Evolutionary conservation across 2,888 invertebrate genomes (phyloP), one percentile per base, ranked within the genome.

Genomic region (Gastracanthus pulcherrimus): DNA sequence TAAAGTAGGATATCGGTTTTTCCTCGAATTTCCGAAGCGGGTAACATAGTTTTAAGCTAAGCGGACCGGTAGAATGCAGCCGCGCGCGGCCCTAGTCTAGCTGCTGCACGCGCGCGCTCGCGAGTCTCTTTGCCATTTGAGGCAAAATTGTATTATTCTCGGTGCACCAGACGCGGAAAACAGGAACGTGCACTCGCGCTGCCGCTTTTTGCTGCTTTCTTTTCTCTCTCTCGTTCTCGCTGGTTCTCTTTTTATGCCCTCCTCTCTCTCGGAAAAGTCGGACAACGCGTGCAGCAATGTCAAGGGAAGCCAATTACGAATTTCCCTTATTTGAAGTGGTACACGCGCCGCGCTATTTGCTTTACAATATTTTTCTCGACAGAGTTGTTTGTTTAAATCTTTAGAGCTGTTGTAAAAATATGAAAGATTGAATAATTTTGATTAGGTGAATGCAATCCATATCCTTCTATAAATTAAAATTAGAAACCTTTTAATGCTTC

Each of bases 101-200:
- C 23, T n/a, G n/a, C n/a, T n/a, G n/a, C n/a, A n/a, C n/a, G n/a
- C 36, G 19, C 60, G n/a, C 34, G 29, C 26, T 72, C 48, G 5
- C 31, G 31, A 23, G 58, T 70, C 23, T 38, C n/a, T 58, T 38
- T 23, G 38, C 76, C 72, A 38, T 69, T 80, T 70, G 62, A 55
- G 69, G 80, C 55, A 75, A 80, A 75, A 80, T 75, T 75, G 51
- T 70, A 69, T 80, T 74, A 78, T 79, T 72, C 72, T 55, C 72
- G 13, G n/a, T n/a, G n/a, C n/a, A n/a, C n/a, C n/a, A n/a, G 45
- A 38, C 36, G 78, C 71, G 66, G 69, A 69, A 80, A 80, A 51
- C 60, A 51, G 29, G 64, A 78, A 55, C 51, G 55, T 55, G 9
- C 9, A 55, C 74, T 19, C 26, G 9, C 62, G 48, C 66, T n/a